A percentile compares a stretch with the other conserved stretches of the same genome.
These are phyloP conservation scores for Ephialtes manifestator DNA, from an alignment of 2,888 invertebrate species.

Conservation along the genomic window DNA sequence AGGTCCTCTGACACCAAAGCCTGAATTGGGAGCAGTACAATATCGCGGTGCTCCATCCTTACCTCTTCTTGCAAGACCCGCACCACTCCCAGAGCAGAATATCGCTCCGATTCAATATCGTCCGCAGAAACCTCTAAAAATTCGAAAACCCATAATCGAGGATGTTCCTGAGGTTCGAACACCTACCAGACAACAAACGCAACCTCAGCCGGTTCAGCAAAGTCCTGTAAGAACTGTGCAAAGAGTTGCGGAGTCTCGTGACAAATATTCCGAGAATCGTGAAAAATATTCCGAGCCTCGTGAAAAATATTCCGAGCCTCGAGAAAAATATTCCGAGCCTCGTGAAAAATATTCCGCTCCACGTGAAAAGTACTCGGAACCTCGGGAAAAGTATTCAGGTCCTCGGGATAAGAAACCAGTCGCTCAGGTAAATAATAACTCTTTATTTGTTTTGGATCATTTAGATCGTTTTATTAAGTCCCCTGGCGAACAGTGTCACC, in stretches of 20 bases:
- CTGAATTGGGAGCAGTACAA: conserved; percentile 60
- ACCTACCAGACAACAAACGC: conserved; percentile 62
- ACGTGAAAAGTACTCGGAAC: conserved; percentile 18
- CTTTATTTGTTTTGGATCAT: too few species aligned
- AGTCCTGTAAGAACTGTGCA: conserved; percentile 18
- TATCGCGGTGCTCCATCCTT: conserved; percentile 56
- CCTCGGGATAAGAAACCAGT: conserved; percentile 90
- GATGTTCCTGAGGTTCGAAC: conserved; percentile 70
- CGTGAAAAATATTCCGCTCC: too few species aligned
- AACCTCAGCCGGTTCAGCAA: conserved; percentile 63
- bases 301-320: conserved; percentile 25
- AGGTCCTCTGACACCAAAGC: conserved; percentile 65
- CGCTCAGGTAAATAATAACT: conserved; percentile 86
- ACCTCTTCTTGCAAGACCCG: conserved; percentile 36
- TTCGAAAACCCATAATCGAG: conserved; percentile 76
- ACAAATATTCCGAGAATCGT: conserved; percentile 52
- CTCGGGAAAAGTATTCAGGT: conserved; percentile 30
- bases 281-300: conserved; percentile 43
- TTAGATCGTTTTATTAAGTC: too few species aligned
- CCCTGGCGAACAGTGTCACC: too few species aligned
- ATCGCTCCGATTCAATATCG: conserved; percentile 74
- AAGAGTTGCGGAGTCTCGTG: conserved; percentile 38
- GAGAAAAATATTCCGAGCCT: not conserved
- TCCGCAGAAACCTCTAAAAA: conserved; percentile 75
- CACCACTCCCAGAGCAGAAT: conserved; percentile 63